phyloP scores from a whole-genome alignment of 2,113 vertebrate species.

The Zosterops japonicus region DNA sequence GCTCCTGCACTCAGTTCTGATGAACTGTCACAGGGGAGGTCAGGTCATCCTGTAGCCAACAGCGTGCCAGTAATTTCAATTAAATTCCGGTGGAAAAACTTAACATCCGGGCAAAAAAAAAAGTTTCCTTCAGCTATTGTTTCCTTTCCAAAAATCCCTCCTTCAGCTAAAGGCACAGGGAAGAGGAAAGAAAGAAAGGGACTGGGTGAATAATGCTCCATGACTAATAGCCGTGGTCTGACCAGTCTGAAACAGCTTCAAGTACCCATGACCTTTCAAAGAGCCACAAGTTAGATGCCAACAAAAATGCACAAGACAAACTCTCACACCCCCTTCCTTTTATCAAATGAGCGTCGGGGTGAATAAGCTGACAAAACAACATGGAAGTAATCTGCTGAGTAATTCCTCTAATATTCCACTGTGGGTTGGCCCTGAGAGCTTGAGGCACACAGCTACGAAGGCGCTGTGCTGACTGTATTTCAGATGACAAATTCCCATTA shows the following conservation, averaged over 20 bases:
- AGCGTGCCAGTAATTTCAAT: background rate
- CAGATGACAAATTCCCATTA: conserved; percentile 61
- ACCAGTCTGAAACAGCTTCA: conserved; percentile 43
- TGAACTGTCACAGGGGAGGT: conserved; percentile 1
- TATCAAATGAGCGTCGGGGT: background rate
- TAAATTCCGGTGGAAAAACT: conserved; percentile 43
- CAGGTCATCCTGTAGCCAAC: background rate
- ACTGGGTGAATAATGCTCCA: conserved; percentile 53
- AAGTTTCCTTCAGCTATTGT: conserved; percentile 50
- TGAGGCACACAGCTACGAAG: conserved; percentile 40
- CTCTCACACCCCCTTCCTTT: conserved; percentile 47
- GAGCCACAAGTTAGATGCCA: conserved; percentile 26
- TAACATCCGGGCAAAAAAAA: background rate
- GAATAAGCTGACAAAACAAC: conserved; percentile 62
- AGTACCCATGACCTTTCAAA: conserved; percentile 45
- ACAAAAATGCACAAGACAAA: conserved; percentile 22
- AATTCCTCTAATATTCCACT: conserved; percentile 52
- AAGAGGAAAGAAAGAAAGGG: conserved; percentile 32
- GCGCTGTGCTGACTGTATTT: conserved; percentile 31
- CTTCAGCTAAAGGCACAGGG: conserved; percentile 28
- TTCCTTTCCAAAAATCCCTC: conserved; percentile 56
- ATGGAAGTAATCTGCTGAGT: conserved; percentile 59
- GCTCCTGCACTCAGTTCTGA: background rate
- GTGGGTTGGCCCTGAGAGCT: conserved; percentile 45
- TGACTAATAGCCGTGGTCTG: conserved; percentile 66